Evolutionary conservation across 1,140 invertebrate genomes (phyloP).

Genomic region (Vanessa atalanta): DNA sequence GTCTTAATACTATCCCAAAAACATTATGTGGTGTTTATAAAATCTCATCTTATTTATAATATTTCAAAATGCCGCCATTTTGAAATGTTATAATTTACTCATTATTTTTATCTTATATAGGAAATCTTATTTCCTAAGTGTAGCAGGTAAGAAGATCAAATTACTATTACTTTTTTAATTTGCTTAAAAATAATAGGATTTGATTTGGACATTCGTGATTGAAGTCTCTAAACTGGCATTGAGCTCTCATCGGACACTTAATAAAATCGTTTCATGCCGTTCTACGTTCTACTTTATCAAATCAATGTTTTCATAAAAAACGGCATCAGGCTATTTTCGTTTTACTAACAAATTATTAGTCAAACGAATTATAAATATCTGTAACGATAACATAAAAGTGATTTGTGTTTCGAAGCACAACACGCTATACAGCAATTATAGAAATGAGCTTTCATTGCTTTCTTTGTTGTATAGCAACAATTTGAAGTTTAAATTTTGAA

Average conservation of each 20-base stretch:
- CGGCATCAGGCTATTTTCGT: background rate
- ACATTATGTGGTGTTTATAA: too few relatives aligned
- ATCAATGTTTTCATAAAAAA: slow-evolving; percentile 4
- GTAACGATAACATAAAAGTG: slow-evolving; percentile 2
- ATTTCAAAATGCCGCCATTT: too few relatives aligned
- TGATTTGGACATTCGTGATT: slow-evolving; percentile 15
- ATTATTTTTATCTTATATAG: too few relatives aligned
- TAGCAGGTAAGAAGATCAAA: background rate
- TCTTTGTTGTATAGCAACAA: background rate
- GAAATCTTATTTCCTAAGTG: background rate
- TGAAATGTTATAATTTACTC: too few relatives aligned
- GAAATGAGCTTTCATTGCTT: slow-evolving; percentile 1
- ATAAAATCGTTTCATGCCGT: slow-evolving; percentile 12
- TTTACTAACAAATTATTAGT: background rate
- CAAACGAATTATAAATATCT: background rate
- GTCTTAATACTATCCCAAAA: too few relatives aligned
- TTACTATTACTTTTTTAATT: background rate
- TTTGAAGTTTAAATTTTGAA: background rate
- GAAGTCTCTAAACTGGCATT: slow-evolving; percentile 3
- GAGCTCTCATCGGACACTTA: background rate
- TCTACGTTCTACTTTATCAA: slow-evolving; percentile 11
- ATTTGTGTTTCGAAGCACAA: background rate
- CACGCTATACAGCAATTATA: slow-evolving; percentile 8
- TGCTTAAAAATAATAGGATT: background rate
- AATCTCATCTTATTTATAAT: too few relatives aligned